A percentile compares a stretch with the other conserved stretches of the same genome.
Conservation (phyloP, 2,888 invertebrate species). For the Scaptomyza cyrtandrae region DNA sequence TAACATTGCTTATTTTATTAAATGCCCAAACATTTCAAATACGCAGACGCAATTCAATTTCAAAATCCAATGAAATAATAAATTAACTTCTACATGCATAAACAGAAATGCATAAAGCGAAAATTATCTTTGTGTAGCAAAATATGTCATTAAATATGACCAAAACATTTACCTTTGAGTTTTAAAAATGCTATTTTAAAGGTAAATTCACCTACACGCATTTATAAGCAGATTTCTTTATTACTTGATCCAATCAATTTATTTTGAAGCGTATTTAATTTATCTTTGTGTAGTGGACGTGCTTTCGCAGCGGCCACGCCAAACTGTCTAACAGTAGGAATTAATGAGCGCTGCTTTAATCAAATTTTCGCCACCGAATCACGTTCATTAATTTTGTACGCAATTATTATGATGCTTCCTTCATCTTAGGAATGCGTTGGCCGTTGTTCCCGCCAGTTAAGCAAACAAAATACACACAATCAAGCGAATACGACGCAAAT, state of each 20-base stretch:
- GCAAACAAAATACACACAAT: constrained; percentile 75
- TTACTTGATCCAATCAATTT: constrained; percentile 1
- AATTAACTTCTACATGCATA: constrained; percentile 34
- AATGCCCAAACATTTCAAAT: constrained; percentile 37
- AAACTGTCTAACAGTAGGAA: constrained; percentile 70
- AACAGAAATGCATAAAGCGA: constrained; percentile 8
- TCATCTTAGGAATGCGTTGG: constrained; percentile 27
- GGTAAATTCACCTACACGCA: background rate
- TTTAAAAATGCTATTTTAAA: background rate
- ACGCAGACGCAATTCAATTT: constrained; percentile 50
- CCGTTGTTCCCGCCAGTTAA: constrained; percentile 33
- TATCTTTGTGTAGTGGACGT: constrained; percentile 10
- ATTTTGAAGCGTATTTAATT: constrained; percentile 4
- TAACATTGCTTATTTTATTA: constrained; percentile 43
- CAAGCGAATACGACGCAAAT: constrained; percentile 71
- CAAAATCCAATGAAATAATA: constrained; percentile 39
- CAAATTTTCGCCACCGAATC: constrained; percentile 70
- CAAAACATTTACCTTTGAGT: background rate
- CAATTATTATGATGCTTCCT: constrained; percentile 65
- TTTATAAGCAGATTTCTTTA: background rate
- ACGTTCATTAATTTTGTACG: constrained; percentile 76
- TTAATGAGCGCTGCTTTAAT: constrained; percentile 74
- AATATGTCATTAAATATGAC: background rate
- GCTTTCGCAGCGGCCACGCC: constrained; percentile 20
- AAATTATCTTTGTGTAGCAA: background rate